phyloP scores from a whole-genome alignment of 2,113 vertebrate species.

The Myotis yumanensis region DNA sequence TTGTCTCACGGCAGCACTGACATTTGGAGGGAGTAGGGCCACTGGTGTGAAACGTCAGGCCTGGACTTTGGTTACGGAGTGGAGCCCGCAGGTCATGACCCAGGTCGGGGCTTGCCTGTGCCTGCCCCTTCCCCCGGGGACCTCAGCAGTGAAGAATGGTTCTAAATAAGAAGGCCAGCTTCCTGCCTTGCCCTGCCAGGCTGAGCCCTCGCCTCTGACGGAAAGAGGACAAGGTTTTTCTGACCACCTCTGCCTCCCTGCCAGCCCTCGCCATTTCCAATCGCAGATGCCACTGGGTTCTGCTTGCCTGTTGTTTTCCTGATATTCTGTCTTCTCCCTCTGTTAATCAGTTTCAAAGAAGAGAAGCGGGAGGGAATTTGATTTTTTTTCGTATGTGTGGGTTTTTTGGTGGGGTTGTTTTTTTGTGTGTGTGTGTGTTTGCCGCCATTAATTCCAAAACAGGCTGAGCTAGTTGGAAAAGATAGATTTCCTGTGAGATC shows the following conservation, averaged over 20 bases:
- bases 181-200: background rate
- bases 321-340: background rate
- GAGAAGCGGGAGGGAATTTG: background rate
- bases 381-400: no score
- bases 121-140: background rate
- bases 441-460: conserved; percentile 41
- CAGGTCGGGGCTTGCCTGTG: background rate
- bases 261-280: background rate
- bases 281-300: background rate
- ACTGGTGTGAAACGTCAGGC: background rate
- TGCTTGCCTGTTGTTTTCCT: background rate
- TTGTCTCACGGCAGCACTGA: background rate
- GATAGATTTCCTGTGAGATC: conserved; percentile 24
- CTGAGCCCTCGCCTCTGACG: background rate
- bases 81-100: background rate
- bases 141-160: background rate
- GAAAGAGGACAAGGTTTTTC: background rate
- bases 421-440: background rate
- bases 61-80: background rate
- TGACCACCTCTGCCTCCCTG: background rate
- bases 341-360: conserved; percentile 15
- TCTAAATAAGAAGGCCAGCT: background rate
- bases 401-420: no score
- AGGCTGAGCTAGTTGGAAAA: conserved; percentile 50
- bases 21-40: background rate